These are phyloP conservation scores for Chloroceryle aenea DNA, from an alignment of 2,113 vertebrate species.

Conservation along the genomic window DNA sequence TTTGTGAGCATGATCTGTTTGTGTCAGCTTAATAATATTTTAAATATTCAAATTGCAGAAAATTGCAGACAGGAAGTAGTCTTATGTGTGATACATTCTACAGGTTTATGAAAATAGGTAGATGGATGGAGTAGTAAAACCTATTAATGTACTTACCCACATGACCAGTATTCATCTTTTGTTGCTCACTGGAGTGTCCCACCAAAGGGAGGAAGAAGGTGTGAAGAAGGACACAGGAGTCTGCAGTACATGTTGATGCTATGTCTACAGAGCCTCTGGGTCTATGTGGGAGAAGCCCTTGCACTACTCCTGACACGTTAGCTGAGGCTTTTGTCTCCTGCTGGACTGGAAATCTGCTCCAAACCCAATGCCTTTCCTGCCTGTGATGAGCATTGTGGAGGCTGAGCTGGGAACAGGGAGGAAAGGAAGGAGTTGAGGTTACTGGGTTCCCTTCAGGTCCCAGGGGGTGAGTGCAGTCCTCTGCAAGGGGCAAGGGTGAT, in stretches of 20 bases:
- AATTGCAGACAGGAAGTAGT: not conserved
- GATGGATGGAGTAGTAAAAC: not conserved
- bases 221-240: not conserved
- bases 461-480: not conserved
- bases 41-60: not conserved
- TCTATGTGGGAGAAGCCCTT: fast-evolving
- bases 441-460: not conserved
- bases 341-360: not conserved
- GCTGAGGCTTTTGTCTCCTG: not conserved
- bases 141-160: not conserved
- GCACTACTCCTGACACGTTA: not conserved
- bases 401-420: not conserved
- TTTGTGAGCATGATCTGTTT: not conserved
- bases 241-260: not conserved
- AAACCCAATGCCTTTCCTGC: not conserved
- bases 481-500: not conserved
- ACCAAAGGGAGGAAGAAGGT: fast-evolving
- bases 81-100: not conserved
- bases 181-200: not conserved
- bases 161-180: not conserved
- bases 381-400: not conserved
- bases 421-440: not conserved
- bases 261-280: fast-evolving
- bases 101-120: not conserved
- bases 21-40: not conserved